Evolutionary conservation across 2,888 invertebrate species (phyloP).

Genomic region (Drosophila rubida): DNA sequence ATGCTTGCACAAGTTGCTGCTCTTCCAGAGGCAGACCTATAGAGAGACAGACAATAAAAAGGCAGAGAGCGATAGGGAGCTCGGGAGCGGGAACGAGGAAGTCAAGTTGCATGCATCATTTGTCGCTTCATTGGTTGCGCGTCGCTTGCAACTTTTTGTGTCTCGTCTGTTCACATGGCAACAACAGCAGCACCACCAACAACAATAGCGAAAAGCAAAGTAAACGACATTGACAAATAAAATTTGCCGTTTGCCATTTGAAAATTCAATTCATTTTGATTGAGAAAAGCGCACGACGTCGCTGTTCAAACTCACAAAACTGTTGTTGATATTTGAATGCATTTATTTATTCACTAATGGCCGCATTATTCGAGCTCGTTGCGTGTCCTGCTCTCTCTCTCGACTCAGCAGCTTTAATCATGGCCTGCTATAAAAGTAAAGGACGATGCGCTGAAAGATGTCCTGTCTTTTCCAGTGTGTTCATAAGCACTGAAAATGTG

Average conservation of each 20-base stretch:
- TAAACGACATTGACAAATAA: slow-evolving; percentile 45
- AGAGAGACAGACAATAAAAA: not conserved
- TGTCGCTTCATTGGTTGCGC: slow-evolving; percentile 55
- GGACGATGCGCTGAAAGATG: too few species aligned
- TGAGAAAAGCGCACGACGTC: slow-evolving; percentile 40
- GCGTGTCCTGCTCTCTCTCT: slow-evolving; percentile 8
- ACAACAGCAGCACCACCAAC: slow-evolving; percentile 33
- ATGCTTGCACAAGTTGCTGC: slow-evolving; percentile 45
- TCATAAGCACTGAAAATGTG: slow-evolving; percentile 67
- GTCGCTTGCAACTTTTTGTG: slow-evolving; percentile 35
- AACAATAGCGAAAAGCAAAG: slow-evolving; percentile 19
- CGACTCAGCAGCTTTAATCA: slow-evolving; percentile 22
- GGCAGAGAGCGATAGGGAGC: not conserved
- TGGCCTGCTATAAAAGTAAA: slow-evolving; percentile 12
- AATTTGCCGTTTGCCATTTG: slow-evolving; percentile 46
- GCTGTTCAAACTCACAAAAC: slow-evolving; percentile 32
- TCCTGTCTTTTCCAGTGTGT: slow-evolving; percentile 29
- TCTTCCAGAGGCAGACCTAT: not conserved
- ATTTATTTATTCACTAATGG: slow-evolving; percentile 42
- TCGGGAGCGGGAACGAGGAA: not conserved
- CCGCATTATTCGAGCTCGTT: slow-evolving; percentile 3
- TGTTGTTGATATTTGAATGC: slow-evolving; percentile 37
- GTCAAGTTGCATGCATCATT: slow-evolving; percentile 50
- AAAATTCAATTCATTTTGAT: slow-evolving; percentile 63
- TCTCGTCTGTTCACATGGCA: slow-evolving; percentile 56